Conservation (phyloP, 2,113 vertebrate genomes). For the Thinocorus orbignyianus region DNA sequence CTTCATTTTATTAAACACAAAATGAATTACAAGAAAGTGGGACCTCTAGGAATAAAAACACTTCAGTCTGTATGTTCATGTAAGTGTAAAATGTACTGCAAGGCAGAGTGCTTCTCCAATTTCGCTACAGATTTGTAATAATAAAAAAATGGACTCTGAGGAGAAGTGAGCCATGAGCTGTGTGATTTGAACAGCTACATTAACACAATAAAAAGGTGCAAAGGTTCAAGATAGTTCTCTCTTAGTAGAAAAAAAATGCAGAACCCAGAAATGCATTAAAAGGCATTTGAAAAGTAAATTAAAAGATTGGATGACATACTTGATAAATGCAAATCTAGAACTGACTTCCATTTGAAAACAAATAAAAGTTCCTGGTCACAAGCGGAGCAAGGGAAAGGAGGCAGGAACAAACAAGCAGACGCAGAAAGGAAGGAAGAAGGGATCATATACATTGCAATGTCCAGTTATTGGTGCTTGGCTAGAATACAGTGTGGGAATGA, state of each 20-base stretch:
- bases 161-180: constrained; percentile 15
- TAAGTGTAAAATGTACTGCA: constrained; percentile 39
- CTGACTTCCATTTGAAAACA: not conserved
- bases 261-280: not conserved
- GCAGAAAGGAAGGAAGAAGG: not conserved
- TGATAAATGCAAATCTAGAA: not conserved
- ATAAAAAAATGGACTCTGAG: not conserved
- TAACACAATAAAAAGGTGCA: not conserved
- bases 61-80: not conserved
- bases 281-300: not conserved
- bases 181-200: not conserved
- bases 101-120: constrained; percentile 33
- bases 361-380: not conserved
- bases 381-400: not conserved
- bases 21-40: constrained; percentile 14
- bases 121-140: not conserved
- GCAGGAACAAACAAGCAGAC: not conserved
- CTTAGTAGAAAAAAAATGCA: not conserved
- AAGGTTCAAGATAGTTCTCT: not conserved
- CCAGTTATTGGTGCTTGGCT: not conserved
- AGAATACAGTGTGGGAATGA: not conserved
- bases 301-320: not conserved
- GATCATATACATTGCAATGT: not conserved
- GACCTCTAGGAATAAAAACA: constrained; percentile 18
- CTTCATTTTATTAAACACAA: constrained; percentile 25